Conservation (phyloP, 2,797 vertebrate genomes). For the Notolabrus celidotus region DNA sequence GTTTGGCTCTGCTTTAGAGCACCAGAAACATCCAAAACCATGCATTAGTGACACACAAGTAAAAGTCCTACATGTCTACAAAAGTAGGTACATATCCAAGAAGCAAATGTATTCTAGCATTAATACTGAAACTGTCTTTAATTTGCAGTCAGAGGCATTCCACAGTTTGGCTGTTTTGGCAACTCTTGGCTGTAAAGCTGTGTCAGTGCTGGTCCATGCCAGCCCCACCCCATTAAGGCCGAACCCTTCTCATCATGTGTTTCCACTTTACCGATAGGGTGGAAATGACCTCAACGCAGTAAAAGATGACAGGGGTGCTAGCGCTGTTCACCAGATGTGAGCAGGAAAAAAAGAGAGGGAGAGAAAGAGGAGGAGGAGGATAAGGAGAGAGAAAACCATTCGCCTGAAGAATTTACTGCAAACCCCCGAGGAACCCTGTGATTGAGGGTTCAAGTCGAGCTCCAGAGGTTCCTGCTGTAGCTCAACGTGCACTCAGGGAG, state of each 20-base stretch:
- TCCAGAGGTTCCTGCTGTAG: slow-evolving; percentile 83
- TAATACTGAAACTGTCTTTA: slow-evolving; percentile 71
- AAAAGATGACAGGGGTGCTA: slow-evolving; percentile 86
- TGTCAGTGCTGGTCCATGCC: slow-evolving; percentile 78
- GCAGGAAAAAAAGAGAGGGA: slow-evolving; percentile 31
- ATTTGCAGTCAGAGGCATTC: slow-evolving; percentile 65
- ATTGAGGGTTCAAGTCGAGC: slow-evolving; percentile 84
- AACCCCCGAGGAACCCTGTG: slow-evolving; percentile 82
- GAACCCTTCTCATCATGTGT: slow-evolving; percentile 82
- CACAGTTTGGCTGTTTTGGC: slow-evolving; percentile 74
- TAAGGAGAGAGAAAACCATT: slow-evolving; percentile 82
- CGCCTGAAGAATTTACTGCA: slow-evolving; percentile 85
- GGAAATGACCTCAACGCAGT: slow-evolving; percentile 88
- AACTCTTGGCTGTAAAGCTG: slow-evolving; percentile 73
- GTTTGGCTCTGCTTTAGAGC: slow-evolving; percentile 32
- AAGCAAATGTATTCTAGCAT: slow-evolving; percentile 55
- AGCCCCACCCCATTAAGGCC: slow-evolving; percentile 82
- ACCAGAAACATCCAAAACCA: slow-evolving; percentile 18
- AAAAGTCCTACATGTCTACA: slow-evolving; percentile 29
- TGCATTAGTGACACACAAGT: slow-evolving; percentile 24
- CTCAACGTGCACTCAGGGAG: slow-evolving; percentile 69
- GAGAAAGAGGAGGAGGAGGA: slow-evolving; percentile 51
- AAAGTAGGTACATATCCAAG: slow-evolving; percentile 17
- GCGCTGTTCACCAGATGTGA: slow-evolving; percentile 87
- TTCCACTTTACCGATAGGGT: slow-evolving; percentile 86